These are phyloP conservation scores for Tokudaia tokunoshimensis DNA, from an alignment of 2,797 vertebrate genomes.

Conservation along the genomic window DNA sequence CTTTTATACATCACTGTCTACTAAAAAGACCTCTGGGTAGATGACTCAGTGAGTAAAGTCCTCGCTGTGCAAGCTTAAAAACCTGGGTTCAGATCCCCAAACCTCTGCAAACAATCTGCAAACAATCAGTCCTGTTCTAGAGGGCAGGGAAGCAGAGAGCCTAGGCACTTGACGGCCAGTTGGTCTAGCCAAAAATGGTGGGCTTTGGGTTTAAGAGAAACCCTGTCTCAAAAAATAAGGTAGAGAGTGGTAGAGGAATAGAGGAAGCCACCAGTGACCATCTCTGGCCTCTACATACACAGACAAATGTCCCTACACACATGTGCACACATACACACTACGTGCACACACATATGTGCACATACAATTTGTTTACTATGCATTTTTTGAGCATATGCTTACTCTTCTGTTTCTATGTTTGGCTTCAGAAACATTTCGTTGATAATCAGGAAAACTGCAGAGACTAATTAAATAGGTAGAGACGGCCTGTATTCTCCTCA, in stretches of 20 bases:
- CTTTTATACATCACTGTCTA: background rate
- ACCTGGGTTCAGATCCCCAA: background rate
- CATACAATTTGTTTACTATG: background rate
- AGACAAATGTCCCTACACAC: background rate
- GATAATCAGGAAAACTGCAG: conserved; percentile 60
- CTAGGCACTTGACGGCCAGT: background rate
- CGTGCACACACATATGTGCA: background rate
- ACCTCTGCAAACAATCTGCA: background rate
- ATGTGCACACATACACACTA: background rate
- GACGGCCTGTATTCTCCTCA: background rate
- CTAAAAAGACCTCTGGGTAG: background rate
- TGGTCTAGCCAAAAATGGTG: background rate
- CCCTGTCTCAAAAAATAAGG: too few species aligned
- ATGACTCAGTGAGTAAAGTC: background rate
- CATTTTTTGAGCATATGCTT: background rate
- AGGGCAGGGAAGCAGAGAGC: too few species aligned
- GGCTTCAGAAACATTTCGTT: conserved; percentile 71
- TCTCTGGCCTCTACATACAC: background rate
- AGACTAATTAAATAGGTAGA: conserved; percentile 1
- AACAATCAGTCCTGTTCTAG: background rate
- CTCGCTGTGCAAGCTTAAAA: too few species aligned
- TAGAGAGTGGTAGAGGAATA: background rate
- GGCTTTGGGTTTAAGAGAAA: background rate
- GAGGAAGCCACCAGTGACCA: background rate
- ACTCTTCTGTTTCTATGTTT: conserved; percentile 3